These are phyloP conservation scores for Triops longicaudatus DNA, from an alignment of 1,140 invertebrate species.

Conservation along the genomic window DNA sequence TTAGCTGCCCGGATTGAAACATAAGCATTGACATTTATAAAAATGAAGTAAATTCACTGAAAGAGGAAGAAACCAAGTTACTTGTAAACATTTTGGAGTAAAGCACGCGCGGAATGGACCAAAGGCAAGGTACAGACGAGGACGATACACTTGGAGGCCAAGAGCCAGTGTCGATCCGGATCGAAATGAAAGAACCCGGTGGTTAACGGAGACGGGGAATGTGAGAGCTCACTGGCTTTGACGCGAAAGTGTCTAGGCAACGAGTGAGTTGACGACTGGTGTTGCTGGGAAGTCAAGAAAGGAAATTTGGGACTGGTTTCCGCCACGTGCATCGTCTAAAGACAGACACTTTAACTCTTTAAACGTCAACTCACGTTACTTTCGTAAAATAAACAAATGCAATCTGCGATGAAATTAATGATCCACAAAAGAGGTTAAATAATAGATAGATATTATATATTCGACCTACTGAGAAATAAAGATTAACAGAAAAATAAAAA, in stretches of 20 bases:
- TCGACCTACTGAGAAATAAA: too few relatives aligned
- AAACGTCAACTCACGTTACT: too few relatives aligned
- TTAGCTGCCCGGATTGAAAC: too few relatives aligned
- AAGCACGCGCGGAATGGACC: slow-evolving; percentile 71
- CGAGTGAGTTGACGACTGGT: slow-evolving; percentile 30
- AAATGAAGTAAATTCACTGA: too few relatives aligned
- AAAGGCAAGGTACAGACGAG: slow-evolving; percentile 84
- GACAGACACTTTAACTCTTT: background rate
- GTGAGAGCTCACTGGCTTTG: slow-evolving; percentile 28
- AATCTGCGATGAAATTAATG: too few relatives aligned
- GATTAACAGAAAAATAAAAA: too few relatives aligned
- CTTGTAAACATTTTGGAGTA: slow-evolving; percentile 79
- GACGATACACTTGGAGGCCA: slow-evolving; percentile 89
- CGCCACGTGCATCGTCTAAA: slow-evolving; percentile 25
- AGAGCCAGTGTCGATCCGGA: slow-evolving; percentile 82
- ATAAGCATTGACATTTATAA: too few relatives aligned
- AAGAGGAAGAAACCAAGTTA: too few relatives aligned
- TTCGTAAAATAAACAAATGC: too few relatives aligned
- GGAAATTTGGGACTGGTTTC: background rate
- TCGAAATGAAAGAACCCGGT: slow-evolving; percentile 70
- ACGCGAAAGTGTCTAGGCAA: slow-evolving; percentile 28
- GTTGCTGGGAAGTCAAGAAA: background rate
- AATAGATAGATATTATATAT: too few relatives aligned
- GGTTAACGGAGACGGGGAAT: slow-evolving; percentile 44
- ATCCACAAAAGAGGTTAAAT: too few relatives aligned